These are phyloP conservation scores for Leucopternis melanops DNA, from an alignment of 2,113 vertebrate species.

Conservation along the genomic window DNA sequence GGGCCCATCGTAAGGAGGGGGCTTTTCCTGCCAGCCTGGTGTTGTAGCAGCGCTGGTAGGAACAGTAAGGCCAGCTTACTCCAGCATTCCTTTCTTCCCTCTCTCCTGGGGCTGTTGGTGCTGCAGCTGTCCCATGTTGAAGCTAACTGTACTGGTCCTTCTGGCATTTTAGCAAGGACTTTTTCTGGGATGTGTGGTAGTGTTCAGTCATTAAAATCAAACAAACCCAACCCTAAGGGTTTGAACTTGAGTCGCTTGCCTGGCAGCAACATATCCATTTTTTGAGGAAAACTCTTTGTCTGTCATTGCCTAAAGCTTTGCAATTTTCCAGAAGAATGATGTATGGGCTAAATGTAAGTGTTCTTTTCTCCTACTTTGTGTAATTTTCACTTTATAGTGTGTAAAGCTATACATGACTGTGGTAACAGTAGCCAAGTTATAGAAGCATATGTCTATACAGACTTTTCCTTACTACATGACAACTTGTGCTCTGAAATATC, in stretches of 20 bases:
- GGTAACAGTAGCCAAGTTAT: background rate
- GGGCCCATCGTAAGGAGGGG: background rate
- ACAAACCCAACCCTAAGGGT: background rate
- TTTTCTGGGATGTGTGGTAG: background rate
- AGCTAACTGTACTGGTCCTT: background rate
- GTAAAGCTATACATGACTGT: background rate
- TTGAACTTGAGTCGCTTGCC: background rate
- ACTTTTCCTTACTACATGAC: background rate
- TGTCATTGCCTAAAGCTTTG: background rate
- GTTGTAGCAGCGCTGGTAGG: background rate
- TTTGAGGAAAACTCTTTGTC: background rate
- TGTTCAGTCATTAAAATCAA: background rate
- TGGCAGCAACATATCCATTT: background rate
- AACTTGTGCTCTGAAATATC: background rate
- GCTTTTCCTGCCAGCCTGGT: background rate
- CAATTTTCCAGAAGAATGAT: background rate
- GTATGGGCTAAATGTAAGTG: background rate
- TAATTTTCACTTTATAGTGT: background rate
- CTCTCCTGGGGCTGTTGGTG: background rate
- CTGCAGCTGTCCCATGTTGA: background rate
- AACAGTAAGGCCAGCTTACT: background rate
- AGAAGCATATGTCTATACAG: rapidly evolving
- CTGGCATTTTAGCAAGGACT: background rate
- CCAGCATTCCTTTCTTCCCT: background rate
- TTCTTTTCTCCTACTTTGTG: background rate